Conservation (phyloP, 2,113 vertebrate species). For the Hydrolagus affinis region DNA sequence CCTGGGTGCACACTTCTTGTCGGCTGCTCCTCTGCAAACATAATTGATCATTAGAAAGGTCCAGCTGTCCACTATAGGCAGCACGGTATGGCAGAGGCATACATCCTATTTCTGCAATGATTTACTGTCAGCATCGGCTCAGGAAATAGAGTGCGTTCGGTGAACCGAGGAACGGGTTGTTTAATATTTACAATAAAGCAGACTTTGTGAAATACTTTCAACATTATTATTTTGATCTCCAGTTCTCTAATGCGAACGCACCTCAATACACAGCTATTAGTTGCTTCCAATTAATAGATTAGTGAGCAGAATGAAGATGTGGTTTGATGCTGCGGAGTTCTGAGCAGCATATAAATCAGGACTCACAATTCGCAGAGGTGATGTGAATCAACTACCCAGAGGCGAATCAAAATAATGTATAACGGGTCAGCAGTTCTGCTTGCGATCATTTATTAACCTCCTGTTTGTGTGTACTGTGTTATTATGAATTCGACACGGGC, state of each 20-base stretch:
- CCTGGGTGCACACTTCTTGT: neutral
- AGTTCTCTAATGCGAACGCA: too few relatives aligned
- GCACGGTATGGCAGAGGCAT: neutral
- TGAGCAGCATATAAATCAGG: neutral
- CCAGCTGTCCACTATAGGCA: neutral
- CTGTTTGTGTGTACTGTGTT: neutral
- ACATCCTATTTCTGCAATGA: neutral
- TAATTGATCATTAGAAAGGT: constrained; percentile 20
- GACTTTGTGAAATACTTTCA: neutral
- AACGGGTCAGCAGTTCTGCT: neutral
- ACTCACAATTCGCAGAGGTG: neutral
- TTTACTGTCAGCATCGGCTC: constrained; percentile 6
- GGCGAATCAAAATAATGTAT: neutral
- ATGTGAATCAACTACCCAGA: neutral
- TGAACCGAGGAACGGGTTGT: neutral
- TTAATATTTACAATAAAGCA: neutral
- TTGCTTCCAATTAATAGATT: too few relatives aligned
- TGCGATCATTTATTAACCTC: neutral
- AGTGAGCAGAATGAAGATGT: neutral
- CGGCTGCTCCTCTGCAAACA: constrained; percentile 9
- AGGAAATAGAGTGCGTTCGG: neutral
- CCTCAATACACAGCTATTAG: too few relatives aligned
- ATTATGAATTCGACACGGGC: neutral
- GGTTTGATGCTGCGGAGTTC: neutral
- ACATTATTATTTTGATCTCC: neutral